These are phyloP conservation scores for Stramonita haemastoma DNA, from an alignment of 2,888 invertebrate genomes.

Conservation along the genomic window DNA sequence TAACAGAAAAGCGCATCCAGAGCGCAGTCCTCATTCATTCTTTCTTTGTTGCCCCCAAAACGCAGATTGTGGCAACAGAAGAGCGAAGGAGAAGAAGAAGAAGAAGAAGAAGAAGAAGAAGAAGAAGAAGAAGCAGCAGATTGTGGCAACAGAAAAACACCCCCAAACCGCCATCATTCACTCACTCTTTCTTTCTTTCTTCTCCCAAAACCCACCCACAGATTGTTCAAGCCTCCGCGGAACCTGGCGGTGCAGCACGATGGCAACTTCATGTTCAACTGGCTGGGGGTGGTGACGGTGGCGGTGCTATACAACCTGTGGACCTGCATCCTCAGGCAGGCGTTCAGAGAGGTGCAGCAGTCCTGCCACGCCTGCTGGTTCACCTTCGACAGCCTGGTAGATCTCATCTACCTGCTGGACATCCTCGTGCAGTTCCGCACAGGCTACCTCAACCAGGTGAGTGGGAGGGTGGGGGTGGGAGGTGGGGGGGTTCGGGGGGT, in stretches of 20 bases:
- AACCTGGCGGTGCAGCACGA: constrained; percentile 90
- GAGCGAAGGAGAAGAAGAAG: no score
- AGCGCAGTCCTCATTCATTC: no score
- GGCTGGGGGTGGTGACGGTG: constrained; percentile 91
- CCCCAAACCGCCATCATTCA: no score
- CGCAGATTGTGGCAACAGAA: no score
- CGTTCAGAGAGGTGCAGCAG: constrained; percentile 90
- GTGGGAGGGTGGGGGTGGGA: no score
- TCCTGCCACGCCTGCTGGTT: constrained; percentile 69
- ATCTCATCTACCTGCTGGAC: constrained; percentile 91
- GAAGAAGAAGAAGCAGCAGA: no score
- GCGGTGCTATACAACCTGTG: constrained; percentile 96
- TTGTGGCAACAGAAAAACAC: no score
- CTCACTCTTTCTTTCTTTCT: no score
- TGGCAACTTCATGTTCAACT: constrained; percentile 96
- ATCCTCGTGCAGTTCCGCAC: constrained; percentile 94
- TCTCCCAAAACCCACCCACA: neutral
- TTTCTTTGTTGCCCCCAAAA: no score
- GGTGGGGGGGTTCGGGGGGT: neutral
- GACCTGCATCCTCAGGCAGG: constrained; percentile 96
- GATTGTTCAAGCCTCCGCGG: constrained; percentile 37
- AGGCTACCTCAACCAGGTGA: constrained; percentile 88
- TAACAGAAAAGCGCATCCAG: no score
- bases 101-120: no score
- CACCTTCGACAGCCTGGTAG: constrained; percentile 86